Evolutionary conservation across 2,113 vertebrate species (phyloP), one percentile per base, ranked within the genome.

Genomic region (Ondatra zibethicus): DNA sequence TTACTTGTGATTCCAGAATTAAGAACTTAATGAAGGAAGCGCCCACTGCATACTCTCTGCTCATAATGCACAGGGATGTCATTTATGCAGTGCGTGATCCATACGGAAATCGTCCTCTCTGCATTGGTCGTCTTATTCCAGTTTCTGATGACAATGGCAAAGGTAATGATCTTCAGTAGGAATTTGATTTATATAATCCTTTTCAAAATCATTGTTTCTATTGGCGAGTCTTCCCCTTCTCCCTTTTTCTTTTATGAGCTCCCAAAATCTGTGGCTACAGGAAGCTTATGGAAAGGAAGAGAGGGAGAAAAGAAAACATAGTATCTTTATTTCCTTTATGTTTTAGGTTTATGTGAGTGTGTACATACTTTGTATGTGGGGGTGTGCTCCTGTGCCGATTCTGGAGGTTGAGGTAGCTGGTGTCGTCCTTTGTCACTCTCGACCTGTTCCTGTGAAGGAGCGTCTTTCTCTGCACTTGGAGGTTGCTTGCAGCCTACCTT

Each of bases 21-120:
- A 99, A 99, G 98, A 99, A 99, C 93, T 97, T 99, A 97, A 99
- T 99, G 99, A 99, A 98, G 8, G 99, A 99, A 98, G 99, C 99
- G 0, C 99, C 99, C 0, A 99, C 99, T 10, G 99, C 99, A 0
- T 99, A 99, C 97, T 99, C 99, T 0, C 97, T 99, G 95, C 98
- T 99, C 95, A 98, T 99, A 95, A 99, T 99, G 99, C 99, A 99
- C 98, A 99, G 99, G 98, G 99, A 99, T 78, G 99, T 99, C 1
- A 99, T 99, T 97, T 99, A 99, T 39, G 99, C 99, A 3, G 99
- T 99, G 85, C 99, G 99, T 50, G 99, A 99, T 97, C 99, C 99
- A 0, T 99, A 99, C 47, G 99, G 99, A 90, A 99, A 99, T 96
- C 99, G 99, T 14, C 99, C 99, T 2, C 99, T 99, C 33, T 99